A percentile compares a stretch with the other conserved stretches of the same genome.
Conservation (phyloP, 2,888 invertebrate species). For the Digitonthophagus gazella region DNA sequence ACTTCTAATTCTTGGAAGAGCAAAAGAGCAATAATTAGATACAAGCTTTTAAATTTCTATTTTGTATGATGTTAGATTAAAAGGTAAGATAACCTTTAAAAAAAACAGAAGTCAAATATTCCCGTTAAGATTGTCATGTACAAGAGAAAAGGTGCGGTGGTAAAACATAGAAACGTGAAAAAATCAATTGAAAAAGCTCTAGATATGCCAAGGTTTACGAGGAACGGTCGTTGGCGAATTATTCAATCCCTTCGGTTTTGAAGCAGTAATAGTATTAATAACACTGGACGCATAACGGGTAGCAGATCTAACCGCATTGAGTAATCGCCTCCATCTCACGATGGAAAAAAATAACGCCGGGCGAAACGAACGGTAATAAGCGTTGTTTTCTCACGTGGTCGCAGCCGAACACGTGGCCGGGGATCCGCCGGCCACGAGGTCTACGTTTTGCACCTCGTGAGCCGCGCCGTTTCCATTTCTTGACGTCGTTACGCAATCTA, state of each 20-base stretch:
- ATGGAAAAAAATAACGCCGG: not conserved
- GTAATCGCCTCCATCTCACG: not conserved
- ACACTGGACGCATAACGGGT: not conserved
- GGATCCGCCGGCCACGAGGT: not conserved
- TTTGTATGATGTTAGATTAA: no score
- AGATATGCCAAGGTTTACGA: not conserved
- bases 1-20: constrained; percentile 94
- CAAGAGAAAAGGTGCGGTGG: not conserved
- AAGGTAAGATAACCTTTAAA: no score
- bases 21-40: constrained; percentile 92
- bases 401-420: not conserved
- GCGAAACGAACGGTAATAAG: not conserved
- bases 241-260: not conserved
- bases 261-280: not conserved
- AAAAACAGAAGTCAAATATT: no score
- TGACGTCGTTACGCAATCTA: not conserved
- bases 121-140: not conserved
- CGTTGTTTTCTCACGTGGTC: not conserved
- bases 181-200: not conserved
- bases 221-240: not conserved
- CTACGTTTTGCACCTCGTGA: not conserved
- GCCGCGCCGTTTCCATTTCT: not conserved
- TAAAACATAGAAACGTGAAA: not conserved
- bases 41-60: constrained; percentile 65
- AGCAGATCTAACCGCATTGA: not conserved